A percentile compares a stretch with the other conserved stretches of the same genome.
Evolutionary conservation across 1,140 invertebrate species (phyloP).

Genomic region (Sipha flava): DNA sequence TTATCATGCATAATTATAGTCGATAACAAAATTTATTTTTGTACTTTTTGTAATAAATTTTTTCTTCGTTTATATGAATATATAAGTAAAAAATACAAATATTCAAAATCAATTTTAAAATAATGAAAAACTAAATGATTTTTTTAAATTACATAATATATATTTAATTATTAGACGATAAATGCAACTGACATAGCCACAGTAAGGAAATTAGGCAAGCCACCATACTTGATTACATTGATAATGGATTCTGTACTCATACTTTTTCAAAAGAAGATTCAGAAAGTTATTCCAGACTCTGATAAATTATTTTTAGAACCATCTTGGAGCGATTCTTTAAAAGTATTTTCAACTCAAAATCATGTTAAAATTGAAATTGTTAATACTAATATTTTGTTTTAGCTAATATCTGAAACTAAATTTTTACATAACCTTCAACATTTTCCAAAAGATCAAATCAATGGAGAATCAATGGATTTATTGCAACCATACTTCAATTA

Average conservation of each 20-base stretch:
- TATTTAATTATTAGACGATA: constrained; percentile 67
- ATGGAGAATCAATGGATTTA: constrained; percentile 64
- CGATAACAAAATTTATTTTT: too few relatives aligned
- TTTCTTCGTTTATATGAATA: too few relatives aligned
- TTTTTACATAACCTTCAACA: constrained; percentile 75
- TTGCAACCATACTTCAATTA: constrained; percentile 75
- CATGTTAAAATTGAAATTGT: neutral
- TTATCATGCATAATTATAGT: too few relatives aligned
- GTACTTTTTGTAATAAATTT: too few relatives aligned
- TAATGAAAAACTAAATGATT: neutral
- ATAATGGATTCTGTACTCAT: constrained; percentile 96
- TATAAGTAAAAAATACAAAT: too few relatives aligned
- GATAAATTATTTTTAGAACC: constrained; percentile 80
- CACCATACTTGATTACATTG: constrained; percentile 92
- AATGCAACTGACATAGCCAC: constrained; percentile 95
- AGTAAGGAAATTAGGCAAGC: constrained; percentile 84
- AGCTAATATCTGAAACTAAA: constrained; percentile 74
- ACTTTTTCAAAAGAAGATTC: constrained; percentile 78
- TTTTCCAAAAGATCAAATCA: constrained; percentile 88
- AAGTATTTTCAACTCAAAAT: constrained; percentile 50
- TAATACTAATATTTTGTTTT: neutral
- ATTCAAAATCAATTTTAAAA: too few relatives aligned
- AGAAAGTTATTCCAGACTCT: constrained; percentile 69
- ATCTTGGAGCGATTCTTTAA: constrained; percentile 88
- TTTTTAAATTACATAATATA: too few relatives aligned